A percentile compares a stretch with the other conserved stretches of the same genome.
These are phyloP conservation scores for Jordanella pulchra DNA, from an alignment of 2,797 vertebrate species.

Conservation along the genomic window DNA sequence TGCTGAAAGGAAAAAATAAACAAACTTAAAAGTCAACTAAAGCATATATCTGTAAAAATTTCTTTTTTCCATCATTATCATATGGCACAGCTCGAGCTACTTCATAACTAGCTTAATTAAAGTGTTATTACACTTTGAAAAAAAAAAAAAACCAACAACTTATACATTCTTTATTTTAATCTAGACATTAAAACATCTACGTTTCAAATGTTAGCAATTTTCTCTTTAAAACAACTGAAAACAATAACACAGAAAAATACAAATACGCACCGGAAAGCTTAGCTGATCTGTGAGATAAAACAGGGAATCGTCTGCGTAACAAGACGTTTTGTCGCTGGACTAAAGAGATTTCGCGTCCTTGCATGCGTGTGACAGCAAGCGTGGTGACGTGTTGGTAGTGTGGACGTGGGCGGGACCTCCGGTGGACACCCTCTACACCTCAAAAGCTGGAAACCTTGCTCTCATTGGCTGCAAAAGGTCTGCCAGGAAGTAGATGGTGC, in stretches of 20 bases:
- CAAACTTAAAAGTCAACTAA: conserved; percentile 14
- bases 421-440: conserved; percentile 79
- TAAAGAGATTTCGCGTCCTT: not conserved
- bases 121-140: not conserved
- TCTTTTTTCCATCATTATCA: not conserved
- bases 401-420: not conserved
- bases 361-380: conserved; percentile 16
- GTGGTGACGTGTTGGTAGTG: not conserved
- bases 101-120: not conserved
- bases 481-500: conserved; percentile 95
- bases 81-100: not conserved
- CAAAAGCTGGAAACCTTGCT: conserved; percentile 92
- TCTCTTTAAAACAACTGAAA: not conserved
- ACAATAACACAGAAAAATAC: not conserved
- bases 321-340: not conserved
- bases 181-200: not conserved
- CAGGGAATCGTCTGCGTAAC: not conserved
- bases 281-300: not conserved
- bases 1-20: not conserved
- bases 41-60: conserved; percentile 7
- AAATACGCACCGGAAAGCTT: not conserved
- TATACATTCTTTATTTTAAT: not conserved
- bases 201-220: too few species aligned
- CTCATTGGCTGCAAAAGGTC: conserved; percentile 90
- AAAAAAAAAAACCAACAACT: not conserved